Evolutionary conservation across 2,113 vertebrate genomes (phyloP).

Genomic region (Nycticebus coucang): DNA sequence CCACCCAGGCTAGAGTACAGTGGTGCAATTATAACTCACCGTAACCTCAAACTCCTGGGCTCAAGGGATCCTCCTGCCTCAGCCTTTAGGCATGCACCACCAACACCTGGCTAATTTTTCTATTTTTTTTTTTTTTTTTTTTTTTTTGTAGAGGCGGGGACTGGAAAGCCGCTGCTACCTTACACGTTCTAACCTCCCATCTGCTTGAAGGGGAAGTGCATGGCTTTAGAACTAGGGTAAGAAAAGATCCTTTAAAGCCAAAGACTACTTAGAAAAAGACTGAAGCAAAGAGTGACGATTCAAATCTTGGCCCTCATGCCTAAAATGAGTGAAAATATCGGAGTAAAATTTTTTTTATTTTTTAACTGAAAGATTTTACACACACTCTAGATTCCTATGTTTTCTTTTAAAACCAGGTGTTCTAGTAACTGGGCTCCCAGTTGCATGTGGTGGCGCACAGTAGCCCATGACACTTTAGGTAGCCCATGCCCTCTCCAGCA

Average conservation of each 20-base stretch:
- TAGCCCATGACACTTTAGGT: not conserved
- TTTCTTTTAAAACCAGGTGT: not conserved
- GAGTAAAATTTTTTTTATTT: not conserved
- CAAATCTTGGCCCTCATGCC: not conserved
- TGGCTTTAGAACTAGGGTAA: not conserved
- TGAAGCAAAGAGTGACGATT: not conserved
- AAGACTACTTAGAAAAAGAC: not conserved
- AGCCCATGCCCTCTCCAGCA: too few relatives aligned
- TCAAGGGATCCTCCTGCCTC: too few relatives aligned
- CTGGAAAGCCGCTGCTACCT: not conserved
- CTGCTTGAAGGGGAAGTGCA: not conserved
- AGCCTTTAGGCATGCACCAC: too few relatives aligned
- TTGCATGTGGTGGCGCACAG: not conserved
- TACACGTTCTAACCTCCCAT: accelerated
- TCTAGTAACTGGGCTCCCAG: not conserved
- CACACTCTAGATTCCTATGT: not conserved
- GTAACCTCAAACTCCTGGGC: too few relatives aligned
- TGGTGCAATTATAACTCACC: too few relatives aligned
- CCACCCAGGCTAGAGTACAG: too few relatives aligned
- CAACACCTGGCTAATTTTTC: not conserved
- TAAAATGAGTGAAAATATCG: not conserved
- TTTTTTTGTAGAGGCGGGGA: not conserved
- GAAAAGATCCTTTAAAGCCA: not conserved
- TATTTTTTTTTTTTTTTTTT: not conserved
- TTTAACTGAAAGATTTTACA: not conserved